These are phyloP conservation scores for Acanthosepion lycidas DNA, from an alignment of 2,888 invertebrate species.

Conservation along the genomic window DNA sequence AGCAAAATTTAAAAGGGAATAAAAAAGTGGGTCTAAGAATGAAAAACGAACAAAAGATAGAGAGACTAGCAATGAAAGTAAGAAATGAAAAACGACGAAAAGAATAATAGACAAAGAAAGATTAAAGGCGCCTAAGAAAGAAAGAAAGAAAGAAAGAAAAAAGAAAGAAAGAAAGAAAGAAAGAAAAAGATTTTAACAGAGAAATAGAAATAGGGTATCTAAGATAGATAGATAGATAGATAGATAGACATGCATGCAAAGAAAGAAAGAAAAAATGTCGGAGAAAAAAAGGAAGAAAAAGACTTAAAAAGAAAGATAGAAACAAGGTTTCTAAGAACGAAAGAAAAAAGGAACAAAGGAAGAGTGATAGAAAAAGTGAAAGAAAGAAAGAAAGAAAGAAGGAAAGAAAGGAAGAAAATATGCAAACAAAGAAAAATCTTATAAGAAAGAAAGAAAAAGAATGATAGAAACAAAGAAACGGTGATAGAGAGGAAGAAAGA, in stretches of 20 bases:
- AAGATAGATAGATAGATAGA: neutral
- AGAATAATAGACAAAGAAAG: neutral
- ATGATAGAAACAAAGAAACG: too few relatives aligned
- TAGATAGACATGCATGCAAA: neutral
- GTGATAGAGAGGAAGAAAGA: neutral
- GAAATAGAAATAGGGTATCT: neutral
- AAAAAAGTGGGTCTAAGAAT: neutral
- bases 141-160: neutral
- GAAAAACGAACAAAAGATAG: neutral
- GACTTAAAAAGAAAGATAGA: neutral
- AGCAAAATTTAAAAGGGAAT: neutral
- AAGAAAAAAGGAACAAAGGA: neutral
- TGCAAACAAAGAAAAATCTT: too few relatives aligned
- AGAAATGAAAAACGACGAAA: neutral
- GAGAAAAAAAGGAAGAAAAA: neutral
- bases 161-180: neutral
- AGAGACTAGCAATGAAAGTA: neutral
- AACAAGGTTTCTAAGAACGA: neutral
- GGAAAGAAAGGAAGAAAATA: too few relatives aligned
- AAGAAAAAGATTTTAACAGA: neutral
- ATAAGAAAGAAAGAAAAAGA: too few relatives aligned
- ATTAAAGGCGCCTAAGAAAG: neutral
- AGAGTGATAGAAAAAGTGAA: too few relatives aligned
- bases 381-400: too few relatives aligned
- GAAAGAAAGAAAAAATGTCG: neutral